These are phyloP conservation scores for Uria aalge DNA, from an alignment of 2,113 vertebrate genomes.

Conservation along the genomic window DNA sequence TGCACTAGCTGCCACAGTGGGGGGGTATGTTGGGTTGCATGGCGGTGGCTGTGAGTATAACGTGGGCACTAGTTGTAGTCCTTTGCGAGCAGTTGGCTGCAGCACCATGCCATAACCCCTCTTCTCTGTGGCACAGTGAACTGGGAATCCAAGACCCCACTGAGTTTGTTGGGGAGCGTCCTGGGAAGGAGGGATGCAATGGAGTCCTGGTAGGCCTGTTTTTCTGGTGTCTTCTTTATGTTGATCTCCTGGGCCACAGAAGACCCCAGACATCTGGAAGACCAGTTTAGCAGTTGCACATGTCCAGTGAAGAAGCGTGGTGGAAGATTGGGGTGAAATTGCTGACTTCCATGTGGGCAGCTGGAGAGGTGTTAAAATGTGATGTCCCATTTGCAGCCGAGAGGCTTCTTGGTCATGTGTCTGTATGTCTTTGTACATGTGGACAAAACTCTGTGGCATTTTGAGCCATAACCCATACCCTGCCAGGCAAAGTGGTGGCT, in stretches of 20 bases:
- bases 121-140: background rate
- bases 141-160: background rate
- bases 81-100: background rate
- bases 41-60: background rate
- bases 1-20: background rate
- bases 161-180: background rate
- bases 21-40: background rate
- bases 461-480: background rate
- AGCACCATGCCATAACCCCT: rapidly evolving
- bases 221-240: background rate
- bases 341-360: background rate
- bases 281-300: background rate
- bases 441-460: background rate
- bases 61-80: background rate
- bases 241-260: background rate
- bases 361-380: background rate
- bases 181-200: background rate
- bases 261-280: background rate
- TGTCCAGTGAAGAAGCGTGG: background rate
- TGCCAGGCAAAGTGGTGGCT: background rate
- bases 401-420: background rate
- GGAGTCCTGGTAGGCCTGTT: background rate
- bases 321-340: background rate
- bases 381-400: background rate
- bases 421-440: background rate